Evolutionary conservation across 2,888 invertebrate species (phyloP).

Genomic region (Podabrus alpinus): DNA sequence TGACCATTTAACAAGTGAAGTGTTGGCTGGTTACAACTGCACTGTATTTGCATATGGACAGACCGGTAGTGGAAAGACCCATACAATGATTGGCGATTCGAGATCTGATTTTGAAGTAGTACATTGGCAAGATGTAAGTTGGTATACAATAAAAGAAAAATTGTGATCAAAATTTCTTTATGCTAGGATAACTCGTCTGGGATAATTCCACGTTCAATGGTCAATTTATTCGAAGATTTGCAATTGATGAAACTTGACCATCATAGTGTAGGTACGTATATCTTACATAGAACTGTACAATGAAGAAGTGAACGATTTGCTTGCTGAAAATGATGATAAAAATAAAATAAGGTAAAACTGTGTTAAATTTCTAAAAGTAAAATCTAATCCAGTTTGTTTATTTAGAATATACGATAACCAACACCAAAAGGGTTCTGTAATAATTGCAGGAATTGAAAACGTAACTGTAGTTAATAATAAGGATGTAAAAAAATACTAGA

Average conservation of each 20-base stretch:
- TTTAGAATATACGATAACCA: conserved; percentile 75
- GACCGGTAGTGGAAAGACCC: conserved; percentile 94
- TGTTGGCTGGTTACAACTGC: conserved; percentile 93
- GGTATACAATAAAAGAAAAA: not conserved
- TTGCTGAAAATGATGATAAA: conserved; percentile 70
- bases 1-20: conserved; percentile 86
- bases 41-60: conserved; percentile 97
- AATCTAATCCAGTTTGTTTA: not conserved
- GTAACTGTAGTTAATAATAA: conserved; percentile 85
- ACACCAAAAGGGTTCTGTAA: conserved; percentile 83
- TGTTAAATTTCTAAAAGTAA: not conserved
- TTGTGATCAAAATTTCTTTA: not conserved
- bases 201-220: conserved; percentile 88
- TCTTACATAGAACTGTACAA: conserved; percentile 96
- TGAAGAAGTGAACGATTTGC: conserved; percentile 92
- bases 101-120: not conserved
- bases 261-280: conserved; percentile 86
- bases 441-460: conserved; percentile 91
- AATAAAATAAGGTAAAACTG: conserved; percentile 4
- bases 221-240: conserved; percentile 88
- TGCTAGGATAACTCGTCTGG: conserved; percentile 82
- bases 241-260: conserved; percentile 71
- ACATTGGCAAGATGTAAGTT: conserved; percentile 13
- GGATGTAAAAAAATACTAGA: conserved; percentile 89
- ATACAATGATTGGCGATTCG: conserved; percentile 85